These are phyloP conservation scores for Kradibia gibbosae DNA, from an alignment of 1,140 invertebrate genomes.

Conservation along the genomic window DNA sequence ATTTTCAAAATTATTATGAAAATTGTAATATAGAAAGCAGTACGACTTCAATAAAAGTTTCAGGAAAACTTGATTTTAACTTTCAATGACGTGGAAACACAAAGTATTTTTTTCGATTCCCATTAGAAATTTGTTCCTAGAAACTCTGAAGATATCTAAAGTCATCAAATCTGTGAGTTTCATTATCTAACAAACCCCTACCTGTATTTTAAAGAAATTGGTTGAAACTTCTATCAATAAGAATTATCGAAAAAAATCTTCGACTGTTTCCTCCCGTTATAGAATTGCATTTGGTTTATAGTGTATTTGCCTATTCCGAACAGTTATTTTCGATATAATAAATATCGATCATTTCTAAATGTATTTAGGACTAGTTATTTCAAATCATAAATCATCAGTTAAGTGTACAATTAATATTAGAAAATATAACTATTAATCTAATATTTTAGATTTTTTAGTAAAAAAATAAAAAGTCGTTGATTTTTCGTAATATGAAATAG, in stretches of 20 bases:
- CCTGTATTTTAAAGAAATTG: conserved; percentile 29
- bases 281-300: conserved; percentile 16
- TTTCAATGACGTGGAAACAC: background rate
- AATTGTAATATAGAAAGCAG: conserved; percentile 30
- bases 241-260: conserved; percentile 6
- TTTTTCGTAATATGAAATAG: too few species aligned
- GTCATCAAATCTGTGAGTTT: conserved; percentile 40
- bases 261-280: background rate
- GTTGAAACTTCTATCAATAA: background rate
- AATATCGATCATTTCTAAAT: too few species aligned
- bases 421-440: too few species aligned
- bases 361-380: too few species aligned
- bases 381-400: too few species aligned
- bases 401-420: too few species aligned
- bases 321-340: too few species aligned
- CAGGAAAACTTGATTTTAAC: conserved; percentile 8
- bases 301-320: too few species aligned
- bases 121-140: conserved; percentile 18
- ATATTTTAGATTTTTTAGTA: too few species aligned
- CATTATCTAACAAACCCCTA: conserved; percentile 27
- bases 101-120: conserved; percentile 26
- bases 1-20: conserved; percentile 41
- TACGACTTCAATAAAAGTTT: background rate
- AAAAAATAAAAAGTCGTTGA: too few species aligned
- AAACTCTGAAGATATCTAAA: conserved; percentile 9